Base-by-base conservation (phyloP, 2,888 invertebrate genomes). In the Cremastinae sp. region DNA sequence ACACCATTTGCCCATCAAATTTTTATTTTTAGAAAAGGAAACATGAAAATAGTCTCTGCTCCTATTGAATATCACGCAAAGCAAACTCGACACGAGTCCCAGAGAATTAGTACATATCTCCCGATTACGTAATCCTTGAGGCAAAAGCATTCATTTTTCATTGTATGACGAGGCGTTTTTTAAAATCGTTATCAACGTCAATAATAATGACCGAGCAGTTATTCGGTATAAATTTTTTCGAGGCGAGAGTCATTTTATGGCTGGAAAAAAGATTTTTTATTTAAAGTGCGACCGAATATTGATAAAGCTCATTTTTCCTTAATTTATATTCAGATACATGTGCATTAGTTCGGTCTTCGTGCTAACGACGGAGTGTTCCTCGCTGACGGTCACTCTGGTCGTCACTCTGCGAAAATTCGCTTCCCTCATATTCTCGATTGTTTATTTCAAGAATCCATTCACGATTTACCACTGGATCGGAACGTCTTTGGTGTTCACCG, bases 261-360 rank as follows among this genome's bases (percentile, higher is more conserved):
- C 4, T 36, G 4, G 7, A 28, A 28, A 28, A 2, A 3, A 28
- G 5, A 28, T 28, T 5, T 3, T 28, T 28, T 22, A 16, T 14
- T 34, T 1, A 12, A 12, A 12, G 45, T 12, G 14, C 14, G 45
- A 45, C 12, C 45, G 14, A 45, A 12, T 12, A 45, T 10, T 12
- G n/a, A 12, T 12, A 12, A 45, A 45, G 9, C 12, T 45, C 12
- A 5, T 12, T 47, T 41, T 47, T 84, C 78, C 85, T 87, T 86
- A 82, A 84, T 74, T 51, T 45, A 65, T n/a, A 45, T 43, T 66
- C 14, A 94, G 93, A 90, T 94, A 94, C 86, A 87, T 98, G 75
- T 99, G 99, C 89, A 98, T 99, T 77, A 95, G 96, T 87, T 96
- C 97, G 7, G 99, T 99, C 0, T 99, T 98, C 86, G 93, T 96